Evolutionary conservation across 2,888 invertebrate species (phyloP), one percentile per base, ranked within the genome.

Genomic region (Philaethria dido): DNA sequence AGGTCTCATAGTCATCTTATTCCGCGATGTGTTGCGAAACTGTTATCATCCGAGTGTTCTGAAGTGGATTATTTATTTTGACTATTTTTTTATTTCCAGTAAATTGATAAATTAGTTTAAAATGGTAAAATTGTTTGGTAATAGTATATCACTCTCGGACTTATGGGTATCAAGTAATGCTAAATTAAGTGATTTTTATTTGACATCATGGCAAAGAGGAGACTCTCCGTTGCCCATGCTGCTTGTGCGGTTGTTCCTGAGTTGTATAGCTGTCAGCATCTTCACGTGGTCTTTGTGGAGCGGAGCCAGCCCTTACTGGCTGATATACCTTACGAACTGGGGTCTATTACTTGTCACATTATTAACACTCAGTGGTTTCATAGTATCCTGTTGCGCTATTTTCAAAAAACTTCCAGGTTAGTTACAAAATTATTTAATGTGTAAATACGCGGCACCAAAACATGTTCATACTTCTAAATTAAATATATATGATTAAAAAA

Each of bases 321-420:
- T 87, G 60, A 80, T 88, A 54, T 92, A 81, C 76, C 85, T 92
- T 67, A 92, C 92, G 20, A 90, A 92, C 77, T 92, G 92, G 92
- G 92, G 91, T 0, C 74, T 90, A 11, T 61, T 89, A 20, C 76
- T 90, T 60, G 69, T 89, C 29, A 76, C 79, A 2, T 57, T 78
- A 61, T 83, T 83, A 76, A 76, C 80, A 62, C 68, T 87, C 42
- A 81, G 81, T 55, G 87, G 83, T 4, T 70, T 87, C 0, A n/a
- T 78, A 0, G 84, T 90, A 3, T 92, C 91, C 0, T 54, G 79
- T 16, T 66, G 78, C 55, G 80, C 81, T 14, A 20, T 82, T 18
- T 73, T 67, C 71, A 84, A 78, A 48, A 80, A 74, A 55, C 67
- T 82, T 47, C 64, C 77, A 14, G 89, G 89, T 90, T 69, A 79